Evolutionary conservation across 2,113 vertebrate species (phyloP), one percentile per base, ranked within the genome.

Genomic region (Helogale parvula): DNA sequence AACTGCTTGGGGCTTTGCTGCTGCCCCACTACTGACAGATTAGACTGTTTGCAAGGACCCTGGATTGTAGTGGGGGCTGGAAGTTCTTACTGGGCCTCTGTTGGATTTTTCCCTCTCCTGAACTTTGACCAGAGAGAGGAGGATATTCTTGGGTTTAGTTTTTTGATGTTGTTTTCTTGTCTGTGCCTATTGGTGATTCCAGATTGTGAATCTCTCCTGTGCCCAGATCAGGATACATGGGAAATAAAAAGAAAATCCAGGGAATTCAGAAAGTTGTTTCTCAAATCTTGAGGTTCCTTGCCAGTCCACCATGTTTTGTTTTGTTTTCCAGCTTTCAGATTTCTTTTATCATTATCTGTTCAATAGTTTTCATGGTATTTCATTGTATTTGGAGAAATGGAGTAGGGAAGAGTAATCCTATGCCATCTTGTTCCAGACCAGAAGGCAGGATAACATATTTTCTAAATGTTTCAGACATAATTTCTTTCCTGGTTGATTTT

Each of bases 401-500:
- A 31, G 47, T 15, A 23, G 31, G 50, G 76, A 45, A 57, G 60
- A 77, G 21, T 17, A 7, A 89, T 31, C 79, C 17, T 52, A 33
- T 3, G 13, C 3, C 11, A 31, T 66, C 47, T 79, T 27, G 29
- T 47, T 96, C 63, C 79, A 90, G 96, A 45, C 23, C 29, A n/a
- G 71, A 94, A 84, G 76, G 66, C 76, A 68, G 45, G 52, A 88
- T 35, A 82, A 31, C 31, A 45, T 81, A 14, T 85, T 93, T 93
- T 83, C 63, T 41, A 88, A 88, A 82, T 23, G 41, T 94, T 95
- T 79, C 66, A 87, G 60, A 65, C 33, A 8, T 69, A 63, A 47
- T 95, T 96, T 92, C 54, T 88, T 90, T 90, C 47, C 41, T 68
- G 84, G 90, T 68, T 96, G 92, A 88, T 79, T 95, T 96, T 89